Evolutionary conservation across 2,888 invertebrate genomes (phyloP), one percentile per base, ranked within the genome.

Genomic region (Cerastis leucographa): DNA sequence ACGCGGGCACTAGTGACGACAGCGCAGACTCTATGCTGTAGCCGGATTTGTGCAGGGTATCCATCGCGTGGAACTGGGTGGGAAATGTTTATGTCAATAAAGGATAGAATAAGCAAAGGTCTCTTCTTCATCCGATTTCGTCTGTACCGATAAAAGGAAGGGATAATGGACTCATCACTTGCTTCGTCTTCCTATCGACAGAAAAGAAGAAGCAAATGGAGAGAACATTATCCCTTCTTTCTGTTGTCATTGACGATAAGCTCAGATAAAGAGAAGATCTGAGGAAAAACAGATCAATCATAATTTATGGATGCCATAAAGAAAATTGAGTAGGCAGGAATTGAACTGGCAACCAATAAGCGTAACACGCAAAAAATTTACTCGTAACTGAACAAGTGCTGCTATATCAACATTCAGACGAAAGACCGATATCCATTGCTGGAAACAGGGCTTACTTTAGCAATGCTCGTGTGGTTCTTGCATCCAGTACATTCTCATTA

Each of bases 51-150:
- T 99, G 99, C 89, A 99, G 97, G 74, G 99, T 99, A 96, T 99
- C 99, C 99, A 99, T 99, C 75, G 99, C 99, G 97, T 99, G 99
- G 96, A 99, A 99, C 98, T 99, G 94, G 5, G 19, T 25, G 7
- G 7, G 3, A n/a, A 71, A 61, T 29, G 19, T 25, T 56, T n/a
- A 69, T 69, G 25, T 68, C 17, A 68, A 40, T 54, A 54, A 59
- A 71, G 0, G 40, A 0, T 62, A 62, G 2, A 40, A 22, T 40
- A 6, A 22, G 40, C 7, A 56, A 29, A 56, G 56, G 56, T 56
- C 14, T 25, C 56, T 14, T 56, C 0, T 14, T 56, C 7, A 17
- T 25, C 2, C 14, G 56, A 25, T 25, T 56, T 25, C 1, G 56
- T 56, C 25, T 14, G 14, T 56, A 25, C 25, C 14, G 6, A 56